Evolutionary conservation across 2,113 vertebrate genomes (phyloP).

Genomic region (Halichoeres trimaculatus): DNA sequence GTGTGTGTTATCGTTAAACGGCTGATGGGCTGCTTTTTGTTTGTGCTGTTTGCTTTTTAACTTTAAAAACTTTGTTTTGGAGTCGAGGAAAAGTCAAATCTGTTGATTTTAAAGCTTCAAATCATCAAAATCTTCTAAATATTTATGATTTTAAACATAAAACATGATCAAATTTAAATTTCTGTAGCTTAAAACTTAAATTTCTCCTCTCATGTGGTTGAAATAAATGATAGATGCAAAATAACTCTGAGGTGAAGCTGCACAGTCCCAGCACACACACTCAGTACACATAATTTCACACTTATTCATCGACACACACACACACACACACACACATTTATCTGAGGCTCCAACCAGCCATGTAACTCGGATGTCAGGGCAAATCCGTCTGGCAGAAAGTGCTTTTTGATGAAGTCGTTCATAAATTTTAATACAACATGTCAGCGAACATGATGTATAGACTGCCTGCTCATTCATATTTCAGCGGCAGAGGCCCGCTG

Average conservation of each 20-base stretch:
- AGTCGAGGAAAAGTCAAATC: not conserved
- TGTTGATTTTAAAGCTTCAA: not conserved
- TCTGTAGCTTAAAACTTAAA: not conserved
- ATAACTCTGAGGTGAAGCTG: not conserved
- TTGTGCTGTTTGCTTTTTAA: not conserved
- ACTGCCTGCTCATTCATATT: constrained; percentile 95
- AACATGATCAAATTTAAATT: not conserved
- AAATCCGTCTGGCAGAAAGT: constrained; percentile 95
- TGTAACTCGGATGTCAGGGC: constrained; percentile 92
- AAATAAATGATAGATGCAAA: not conserved
- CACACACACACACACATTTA: constrained; percentile 84
- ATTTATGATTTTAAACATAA: too few species aligned
- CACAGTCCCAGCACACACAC: constrained; percentile 12
- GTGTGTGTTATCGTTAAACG: not conserved
- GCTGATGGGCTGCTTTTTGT: constrained; percentile 9
- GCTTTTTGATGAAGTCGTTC: constrained; percentile 98
- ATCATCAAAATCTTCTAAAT: too few species aligned
- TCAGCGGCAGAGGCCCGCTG: constrained; percentile 84
- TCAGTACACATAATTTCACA: constrained; percentile 57
- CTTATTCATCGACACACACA: constrained; percentile 61
- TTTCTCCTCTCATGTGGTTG: not conserved
- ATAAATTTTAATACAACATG: constrained; percentile 98
- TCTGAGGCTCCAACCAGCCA: constrained; percentile 93
- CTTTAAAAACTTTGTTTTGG: not conserved
- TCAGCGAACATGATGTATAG: constrained; percentile 93